A percentile compares a stretch with the other conserved stretches of the same genome.
phyloP scores from a whole-genome alignment of 2,888 invertebrate species.

The Ptychoptera albimana region DNA sequence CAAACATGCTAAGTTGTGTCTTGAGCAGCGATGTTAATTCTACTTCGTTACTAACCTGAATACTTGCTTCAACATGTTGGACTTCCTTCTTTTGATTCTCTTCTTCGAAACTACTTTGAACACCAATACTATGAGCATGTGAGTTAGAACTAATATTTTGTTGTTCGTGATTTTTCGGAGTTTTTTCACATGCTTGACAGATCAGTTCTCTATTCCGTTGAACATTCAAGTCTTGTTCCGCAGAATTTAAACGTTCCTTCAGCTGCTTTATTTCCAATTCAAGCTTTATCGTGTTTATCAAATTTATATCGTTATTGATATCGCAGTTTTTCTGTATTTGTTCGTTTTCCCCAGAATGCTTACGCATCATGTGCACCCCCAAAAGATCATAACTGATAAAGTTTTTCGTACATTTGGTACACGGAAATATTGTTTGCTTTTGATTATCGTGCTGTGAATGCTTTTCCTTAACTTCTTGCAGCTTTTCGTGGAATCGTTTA shows the following conservation, averaged over 20 bases:
- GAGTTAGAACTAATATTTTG: not conserved
- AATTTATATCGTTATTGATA: constrained; percentile 24
- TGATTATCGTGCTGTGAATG: constrained; percentile 11
- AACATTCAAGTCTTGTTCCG: constrained; percentile 36
- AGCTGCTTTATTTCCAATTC: constrained; percentile 45
- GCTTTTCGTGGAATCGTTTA: constrained; percentile 21
- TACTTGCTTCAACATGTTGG: not conserved
- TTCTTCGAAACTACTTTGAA: constrained; percentile 12
- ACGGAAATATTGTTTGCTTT: constrained; percentile 23
- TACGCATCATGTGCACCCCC: constrained; percentile 23
- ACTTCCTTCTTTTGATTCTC: constrained; percentile 11
- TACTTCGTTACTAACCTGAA: not conserved
- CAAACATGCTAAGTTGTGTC: constrained; percentile 5
- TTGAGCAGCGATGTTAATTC: constrained; percentile 2
- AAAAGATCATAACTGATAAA: constrained; percentile 28
- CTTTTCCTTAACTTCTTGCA: constrained; percentile 24
- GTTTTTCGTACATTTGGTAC: constrained; percentile 27
- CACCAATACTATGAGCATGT: constrained; percentile 4
- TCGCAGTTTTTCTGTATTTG: not conserved
- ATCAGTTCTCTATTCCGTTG: constrained; percentile 11
- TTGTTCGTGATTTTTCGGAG: not conserved
- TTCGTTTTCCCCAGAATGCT: constrained; percentile 14
- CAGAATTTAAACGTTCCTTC: constrained; percentile 42
- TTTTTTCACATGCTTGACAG: constrained; percentile 5
- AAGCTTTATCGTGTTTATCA: constrained; percentile 44